A percentile compares a stretch with the other conserved stretches of the same genome.
These are phyloP conservation scores for Hyposoter dolosus DNA, from an alignment of 2,888 invertebrate genomes.

Conservation along the genomic window DNA sequence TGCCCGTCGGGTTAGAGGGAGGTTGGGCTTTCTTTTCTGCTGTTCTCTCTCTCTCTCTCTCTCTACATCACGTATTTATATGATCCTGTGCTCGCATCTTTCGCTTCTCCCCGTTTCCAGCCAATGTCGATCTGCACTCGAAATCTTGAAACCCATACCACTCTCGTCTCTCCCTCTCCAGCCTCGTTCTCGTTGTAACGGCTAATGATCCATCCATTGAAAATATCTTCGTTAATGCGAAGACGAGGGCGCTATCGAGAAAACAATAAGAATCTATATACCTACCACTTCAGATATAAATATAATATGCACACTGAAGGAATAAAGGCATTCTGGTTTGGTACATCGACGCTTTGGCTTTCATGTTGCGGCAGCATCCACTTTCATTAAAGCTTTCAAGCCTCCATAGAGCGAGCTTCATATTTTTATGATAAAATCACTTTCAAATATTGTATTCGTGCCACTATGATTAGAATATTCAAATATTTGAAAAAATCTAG, in stretches of 20 bases:
- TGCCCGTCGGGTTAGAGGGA: slow-evolving; percentile 52
- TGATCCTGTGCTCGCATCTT: slow-evolving; percentile 16
- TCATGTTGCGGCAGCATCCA: slow-evolving; percentile 39
- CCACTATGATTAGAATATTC: neutral
- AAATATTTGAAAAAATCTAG: neutral
- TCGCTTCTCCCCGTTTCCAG: slow-evolving; percentile 6
- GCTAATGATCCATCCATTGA: slow-evolving; percentile 77
- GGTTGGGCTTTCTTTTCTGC: slow-evolving; percentile 59
- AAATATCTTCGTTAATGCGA: slow-evolving; percentile 74
- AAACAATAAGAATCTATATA: slow-evolving; percentile 60
- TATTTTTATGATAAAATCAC: neutral
- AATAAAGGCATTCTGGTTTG: slow-evolving; percentile 43
- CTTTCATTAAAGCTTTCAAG: slow-evolving; percentile 38
- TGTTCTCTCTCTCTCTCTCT: neutral
- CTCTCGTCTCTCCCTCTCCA: slow-evolving; percentile 30
- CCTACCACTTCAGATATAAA: neutral
- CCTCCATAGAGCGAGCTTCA: neutral
- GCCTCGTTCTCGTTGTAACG: slow-evolving; percentile 61
- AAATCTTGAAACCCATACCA: slow-evolving; percentile 43
- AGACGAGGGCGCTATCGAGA: slow-evolving; percentile 62
- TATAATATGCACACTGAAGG: slow-evolving; percentile 30
- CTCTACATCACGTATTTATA: slow-evolving; percentile 1
- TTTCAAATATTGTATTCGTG: neutral
- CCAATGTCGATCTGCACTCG: slow-evolving; percentile 50
- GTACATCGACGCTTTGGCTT: slow-evolving; percentile 45